Evolutionary conservation across 1,140 invertebrate genomes (phyloP), one percentile per base, ranked within the genome.

Genomic region (Tribolium castaneum): DNA sequence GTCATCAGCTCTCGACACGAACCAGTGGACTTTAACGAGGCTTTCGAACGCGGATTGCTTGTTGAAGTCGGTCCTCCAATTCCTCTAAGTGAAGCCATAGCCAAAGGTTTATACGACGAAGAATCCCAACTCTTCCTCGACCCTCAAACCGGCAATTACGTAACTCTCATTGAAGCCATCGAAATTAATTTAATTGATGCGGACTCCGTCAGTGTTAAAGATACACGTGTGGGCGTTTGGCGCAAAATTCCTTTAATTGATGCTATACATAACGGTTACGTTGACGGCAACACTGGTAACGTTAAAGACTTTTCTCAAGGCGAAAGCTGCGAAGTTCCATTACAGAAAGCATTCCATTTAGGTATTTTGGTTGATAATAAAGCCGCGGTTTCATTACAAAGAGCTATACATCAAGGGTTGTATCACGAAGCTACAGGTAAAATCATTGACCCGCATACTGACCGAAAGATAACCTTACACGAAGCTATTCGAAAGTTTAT

Each of bases 341-440:
- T 98, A 19, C 90, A 90, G 56, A 92, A 96, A 86, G 95, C 95
- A 2, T 94, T 96, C 79, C 92, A 96, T 84, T 89, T 91, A 74
- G 95, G 94, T 59, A 89, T 96, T 52, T 89, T 97, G 10, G 89
- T 95, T 75, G 95, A 97, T 84, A 94, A 92, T 76, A 93, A 93
- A 86, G 92, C 93, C 1, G 90, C 94, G 0, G 90, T 97, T n/a
- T 96, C 95, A 4, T 84, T 98, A 30, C 96, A 97, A 84, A 89
- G 94, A 85, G 94, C 94, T 0, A 92, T 97, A 54, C 94, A 96
- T 86, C 94, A 96, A 87, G 96, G 96, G 1, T 86, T 96, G 0
- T 97, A 97, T 84, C 92, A 95, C 81, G 93, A 94, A 70, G 88
- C 89, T 70, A 92, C 91, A 0, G 95, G 96, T n/a, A 94, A 94